Base-by-base conservation (phyloP, 2,113 vertebrate genomes). In the Epinephelus lanceolatus region DNA sequence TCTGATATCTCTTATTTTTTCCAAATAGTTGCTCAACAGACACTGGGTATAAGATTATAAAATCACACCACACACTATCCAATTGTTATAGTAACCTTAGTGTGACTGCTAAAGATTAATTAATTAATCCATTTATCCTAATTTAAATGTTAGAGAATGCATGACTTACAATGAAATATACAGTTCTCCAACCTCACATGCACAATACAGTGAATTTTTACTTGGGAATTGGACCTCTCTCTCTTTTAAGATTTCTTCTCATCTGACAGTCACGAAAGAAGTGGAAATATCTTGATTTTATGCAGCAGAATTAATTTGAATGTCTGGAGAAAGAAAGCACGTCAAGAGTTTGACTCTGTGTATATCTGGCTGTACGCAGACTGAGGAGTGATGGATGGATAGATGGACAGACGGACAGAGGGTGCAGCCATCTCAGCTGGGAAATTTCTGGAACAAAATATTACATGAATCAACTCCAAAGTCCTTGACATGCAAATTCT, bases 401-500 rank as follows among this genome's bases (percentile, higher is more conserved):
- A 49, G 23, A 77, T 71, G 27, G 0, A 23, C 3, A 42, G 51
- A 55, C 1, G 4, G 40, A 63, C 3, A 6, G 11, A 21, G 25
- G 53, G 67, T 59, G 66, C 66, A 45, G 40, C 17, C 14, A 60
- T 51, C 71, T 60, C 71, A n/a, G 14, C 21, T 33, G 47, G 55
- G 42, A 77, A 30, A 63, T 76, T 84, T 56, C 67, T 75, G 23
- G 13, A 59, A 55, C 4, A 42, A 66, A 45, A 77, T 21, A 19
- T 73, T 13, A 18, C 23, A 14, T 9, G 21, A 79, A 66, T 76
- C 74, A 84, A 72, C 56, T 33, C 10, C 27, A 75, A 71, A 67
- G 47, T 76, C 23, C 27, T 23, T 37, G 68, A 78, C 9, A 11
- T 33, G 42, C 53, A 18, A 63, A 40, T 37, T 47, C 10, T 59